Evolutionary conservation across 2,113 vertebrate genomes (phyloP), one percentile per base, ranked within the genome.

Genomic region (Tragulus kanchil): DNA sequence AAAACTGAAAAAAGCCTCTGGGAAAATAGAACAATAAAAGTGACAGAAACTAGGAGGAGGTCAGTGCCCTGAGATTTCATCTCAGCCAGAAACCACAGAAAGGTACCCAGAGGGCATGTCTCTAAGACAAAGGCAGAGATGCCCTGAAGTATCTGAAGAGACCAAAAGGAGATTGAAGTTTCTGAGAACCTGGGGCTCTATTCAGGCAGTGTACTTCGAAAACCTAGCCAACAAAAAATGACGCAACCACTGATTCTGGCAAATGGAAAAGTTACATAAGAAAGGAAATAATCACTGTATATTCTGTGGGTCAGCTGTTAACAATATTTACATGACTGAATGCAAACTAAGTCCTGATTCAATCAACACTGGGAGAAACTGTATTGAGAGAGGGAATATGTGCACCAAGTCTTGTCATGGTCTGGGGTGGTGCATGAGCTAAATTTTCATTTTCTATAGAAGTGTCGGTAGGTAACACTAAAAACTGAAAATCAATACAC

Each of bases 161-260:
- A 21, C 64, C 21, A 21, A 8, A 1, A 25, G 6, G 31, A 26
- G 17, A 42, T 45, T 11, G 11, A 6, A 4, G 25, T 48, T 54
- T 62, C 96, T 50, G 71, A 79, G 50, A 56, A 58, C 1, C 5
- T 16, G 56, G 83, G 65, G 28, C 71, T 54, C 26, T 65, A 78
- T 54, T 1, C 56, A n/a, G 19, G 45, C 3, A 1, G 26, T 1
- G 75, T 0, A 42, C 45, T 82, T 25, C 73, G 81, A 85, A 91
- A 95, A 78, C 9, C 58, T 92, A 58, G 78, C 28, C 59, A 73
- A 85, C 28, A 61, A 85, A 94, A 90, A 73, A 16, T 1, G 64
- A 81, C 26, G 64, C 84, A 36, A 64, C 31, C 56, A 23, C 56
- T 31, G 61, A 73, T 25, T 58, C 78, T 54, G 71, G 58, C 36